Percentiles rank a stretch among this genome's conserved stretches.
phyloP scores from a whole-genome alignment of 2,113 vertebrate species.

The Halichoeres trimaculatus region DNA sequence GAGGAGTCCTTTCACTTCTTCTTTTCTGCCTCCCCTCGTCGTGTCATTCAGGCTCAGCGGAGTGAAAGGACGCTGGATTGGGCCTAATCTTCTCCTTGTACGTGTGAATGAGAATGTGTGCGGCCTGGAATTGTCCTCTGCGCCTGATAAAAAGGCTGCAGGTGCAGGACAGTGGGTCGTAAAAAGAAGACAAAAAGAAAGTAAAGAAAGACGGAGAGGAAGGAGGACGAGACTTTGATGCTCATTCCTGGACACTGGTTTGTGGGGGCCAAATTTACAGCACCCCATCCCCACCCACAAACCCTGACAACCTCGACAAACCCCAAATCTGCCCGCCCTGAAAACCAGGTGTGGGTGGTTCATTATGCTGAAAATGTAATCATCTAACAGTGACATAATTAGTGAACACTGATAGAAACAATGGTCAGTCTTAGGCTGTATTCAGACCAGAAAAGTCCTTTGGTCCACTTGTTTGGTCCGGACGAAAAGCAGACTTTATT shows the following conservation, averaged over 20 bases:
- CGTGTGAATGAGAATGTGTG: constrained; percentile 82
- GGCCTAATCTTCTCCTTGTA: constrained; percentile 83
- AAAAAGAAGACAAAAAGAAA: constrained; percentile 5
- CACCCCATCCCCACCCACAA: neutral
- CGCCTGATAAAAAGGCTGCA: constrained; percentile 84
- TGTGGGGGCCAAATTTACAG: constrained; percentile 10
- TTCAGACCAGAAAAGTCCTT: too few species aligned
- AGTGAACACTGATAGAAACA: too few species aligned
- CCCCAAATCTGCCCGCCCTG: neutral
- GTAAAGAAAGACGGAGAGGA: constrained; percentile 3
- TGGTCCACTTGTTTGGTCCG: too few species aligned
- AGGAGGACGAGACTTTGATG: neutral
- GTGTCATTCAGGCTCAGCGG: constrained; percentile 18
- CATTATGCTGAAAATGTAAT: neutral
- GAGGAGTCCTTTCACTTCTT: constrained; percentile 13
- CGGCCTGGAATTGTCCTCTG: constrained; percentile 81
- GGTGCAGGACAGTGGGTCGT: constrained; percentile 78
- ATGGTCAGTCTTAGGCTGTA: too few species aligned
- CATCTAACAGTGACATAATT: too few species aligned
- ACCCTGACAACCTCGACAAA: neutral
- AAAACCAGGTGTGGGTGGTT: neutral
- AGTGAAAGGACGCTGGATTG: constrained; percentile 68
- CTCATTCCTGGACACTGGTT: constrained; percentile 5
- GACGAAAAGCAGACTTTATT: too few species aligned
- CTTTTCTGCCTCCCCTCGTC: constrained; percentile 2